These are phyloP conservation scores for Rhagonycha lutea DNA, from an alignment of 2,888 invertebrate species.

Conservation along the genomic window DNA sequence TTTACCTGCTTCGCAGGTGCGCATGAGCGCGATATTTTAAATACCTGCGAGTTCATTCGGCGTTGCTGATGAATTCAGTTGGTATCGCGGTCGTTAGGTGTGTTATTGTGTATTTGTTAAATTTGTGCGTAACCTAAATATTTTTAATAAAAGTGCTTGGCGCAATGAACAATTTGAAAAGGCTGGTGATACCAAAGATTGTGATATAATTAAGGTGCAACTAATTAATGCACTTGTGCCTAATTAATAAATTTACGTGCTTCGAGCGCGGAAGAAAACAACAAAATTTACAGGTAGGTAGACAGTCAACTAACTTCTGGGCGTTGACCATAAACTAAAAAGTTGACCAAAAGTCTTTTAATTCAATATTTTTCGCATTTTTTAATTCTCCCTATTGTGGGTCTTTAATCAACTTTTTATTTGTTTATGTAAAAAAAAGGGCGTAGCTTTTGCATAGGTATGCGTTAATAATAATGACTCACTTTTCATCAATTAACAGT, in stretches of 20 bases:
- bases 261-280: slow-evolving; percentile 25
- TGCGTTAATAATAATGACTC: background rate
- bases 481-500: background rate
- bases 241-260: slow-evolving; percentile 9
- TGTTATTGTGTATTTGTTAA: background rate
- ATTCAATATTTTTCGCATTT: background rate
- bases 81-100: background rate
- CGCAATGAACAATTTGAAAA: background rate
- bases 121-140: background rate
- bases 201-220: background rate
- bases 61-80: background rate
- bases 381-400: background rate
- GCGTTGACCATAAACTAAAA: slow-evolving; percentile 24
- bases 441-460: background rate
- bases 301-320: slow-evolving; percentile 26
- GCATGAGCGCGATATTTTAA: slow-evolving; percentile 4
- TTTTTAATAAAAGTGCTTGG: background rate
- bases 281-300: slow-evolving; percentile 28
- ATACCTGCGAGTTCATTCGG: background rate
- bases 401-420: background rate
- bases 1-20: background rate
- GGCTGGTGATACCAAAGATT: background rate
- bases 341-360: background rate
- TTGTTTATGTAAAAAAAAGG: background rate
- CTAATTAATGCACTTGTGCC: background rate